Percentiles rank a stretch among this genome's conserved stretches.
Evolutionary conservation across 2,797 vertebrate genomes (phyloP).

Genomic region (Girardinus metallicus): DNA sequence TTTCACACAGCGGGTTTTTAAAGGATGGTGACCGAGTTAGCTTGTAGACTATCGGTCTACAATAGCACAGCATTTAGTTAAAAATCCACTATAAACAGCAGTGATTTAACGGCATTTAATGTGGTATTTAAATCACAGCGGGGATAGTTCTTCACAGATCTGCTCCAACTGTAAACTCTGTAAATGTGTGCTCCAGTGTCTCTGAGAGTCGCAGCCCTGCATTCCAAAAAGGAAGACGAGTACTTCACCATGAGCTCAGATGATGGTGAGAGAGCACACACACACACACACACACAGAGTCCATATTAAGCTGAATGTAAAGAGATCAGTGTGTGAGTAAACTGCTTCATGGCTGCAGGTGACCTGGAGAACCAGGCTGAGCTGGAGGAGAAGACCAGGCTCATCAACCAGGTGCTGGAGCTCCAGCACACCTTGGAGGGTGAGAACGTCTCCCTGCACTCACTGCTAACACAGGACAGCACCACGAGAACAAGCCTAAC

Average conservation of each 20-base stretch:
- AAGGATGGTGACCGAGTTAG: background rate
- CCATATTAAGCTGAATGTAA: background rate
- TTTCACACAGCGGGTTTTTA: background rate
- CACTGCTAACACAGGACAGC: background rate
- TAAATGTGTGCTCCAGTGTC: background rate
- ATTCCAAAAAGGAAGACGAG: constrained; percentile 70
- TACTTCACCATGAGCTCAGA: constrained; percentile 89
- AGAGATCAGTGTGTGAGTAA: constrained; percentile 14
- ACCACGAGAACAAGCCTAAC: background rate
- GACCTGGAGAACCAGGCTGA: constrained; percentile 98
- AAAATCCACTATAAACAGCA: background rate
- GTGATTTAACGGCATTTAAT: background rate
- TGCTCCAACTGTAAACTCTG: background rate
- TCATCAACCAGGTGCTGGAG: constrained; percentile 98
- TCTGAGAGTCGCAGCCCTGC: constrained; percentile 56
- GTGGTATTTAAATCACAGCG: background rate
- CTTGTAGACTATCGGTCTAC: background rate
- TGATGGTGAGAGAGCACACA: constrained; percentile 82
- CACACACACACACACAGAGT: background rate
- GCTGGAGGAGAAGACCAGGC: constrained; percentile 96
- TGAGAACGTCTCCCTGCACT: constrained; percentile 46
- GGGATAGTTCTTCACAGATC: background rate
- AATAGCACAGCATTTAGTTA: background rate
- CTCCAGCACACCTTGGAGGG: constrained; percentile 99
- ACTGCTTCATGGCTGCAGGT: constrained; percentile 68